Conservation (phyloP, 2,113 vertebrate genomes). For the Nanger granti region DNA sequence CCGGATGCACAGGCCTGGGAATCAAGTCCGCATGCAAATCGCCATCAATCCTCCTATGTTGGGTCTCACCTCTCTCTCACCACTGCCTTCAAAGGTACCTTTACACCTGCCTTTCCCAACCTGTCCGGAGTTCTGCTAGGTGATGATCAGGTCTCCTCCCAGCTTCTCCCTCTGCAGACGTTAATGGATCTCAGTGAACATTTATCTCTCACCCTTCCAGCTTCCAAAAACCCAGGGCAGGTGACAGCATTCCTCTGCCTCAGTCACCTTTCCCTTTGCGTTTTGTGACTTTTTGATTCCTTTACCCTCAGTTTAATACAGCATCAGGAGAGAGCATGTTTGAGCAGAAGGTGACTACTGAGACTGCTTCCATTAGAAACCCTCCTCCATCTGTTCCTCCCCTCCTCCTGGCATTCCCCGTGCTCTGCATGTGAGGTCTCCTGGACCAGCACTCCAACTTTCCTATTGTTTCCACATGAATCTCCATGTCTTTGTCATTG, state of each 20-base stretch:
- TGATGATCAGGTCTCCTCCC: not conserved
- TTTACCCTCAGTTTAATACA: not conserved
- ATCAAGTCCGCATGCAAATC: not conserved
- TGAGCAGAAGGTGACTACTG: not conserved
- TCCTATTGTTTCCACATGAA: not conserved
- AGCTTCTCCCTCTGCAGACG: not conserved
- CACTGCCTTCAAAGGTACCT: not conserved
- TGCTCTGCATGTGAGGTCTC: not conserved
- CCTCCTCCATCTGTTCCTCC: not conserved
- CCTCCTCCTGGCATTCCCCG: not conserved
- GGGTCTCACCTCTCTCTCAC: not conserved
- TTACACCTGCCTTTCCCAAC: too few relatives aligned
- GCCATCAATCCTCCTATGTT: not conserved
- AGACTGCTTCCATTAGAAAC: not conserved
- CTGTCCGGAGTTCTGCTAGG: not conserved
- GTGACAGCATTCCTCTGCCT: not conserved
- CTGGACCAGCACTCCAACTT: not conserved
- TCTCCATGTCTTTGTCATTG: not conserved
- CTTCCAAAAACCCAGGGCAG: not conserved
- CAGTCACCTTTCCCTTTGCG: too few relatives aligned
- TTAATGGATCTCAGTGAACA: not conserved
- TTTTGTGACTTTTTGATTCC: not conserved
- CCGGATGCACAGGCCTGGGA: too few relatives aligned
- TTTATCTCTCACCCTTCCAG: not conserved
- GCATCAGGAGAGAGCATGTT: not conserved